Base-by-base conservation (phyloP, 2,113 vertebrate species). In the Brienomyrus longianalis region DNA sequence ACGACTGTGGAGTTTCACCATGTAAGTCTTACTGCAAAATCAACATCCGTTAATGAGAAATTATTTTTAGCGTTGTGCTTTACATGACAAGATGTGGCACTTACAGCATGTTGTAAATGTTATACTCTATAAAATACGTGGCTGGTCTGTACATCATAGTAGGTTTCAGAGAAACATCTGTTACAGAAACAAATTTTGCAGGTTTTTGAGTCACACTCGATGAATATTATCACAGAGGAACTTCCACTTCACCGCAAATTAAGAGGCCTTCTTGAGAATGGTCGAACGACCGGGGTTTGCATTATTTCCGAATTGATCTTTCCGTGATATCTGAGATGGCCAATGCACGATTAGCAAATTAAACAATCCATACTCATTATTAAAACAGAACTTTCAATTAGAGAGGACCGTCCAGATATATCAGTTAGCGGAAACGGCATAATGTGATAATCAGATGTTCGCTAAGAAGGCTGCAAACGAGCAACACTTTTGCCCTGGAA, bases 301-400 rank as follows among this genome's bases (percentile, higher is more conserved):
- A 27, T 48, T 35, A 74, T 5, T 74, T 70, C 45, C 3, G 15
- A 74, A 88, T 70, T 48, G 87, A 70, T 77, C 6, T n/a, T 87
- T 5, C 11, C 19, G 51, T 50, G 27, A 35, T 39, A 87, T 54
- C 48, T 11, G 51, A 87, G 51, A 54, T 0, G 85, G 13, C 43
- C 27, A 50, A 74, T 54, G 5, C 10, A 15, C 43, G 85, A 90
- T 56, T 77, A 87, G 59, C 89, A 86, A 86, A 66, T 89, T 85
- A 52, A 85, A 89, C 84, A 88, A 80, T 77, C 89, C 23, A 27
- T 90, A 48, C 50, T 7, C 48, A 87, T 87, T 50, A 87, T 88
- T 80, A 90, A 90, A 87, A 90, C 62, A 48, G 50, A 59, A 21
- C 31, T 74, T 83, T 90, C 59, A 86, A 86, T 86, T 86, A 89